Base-by-base conservation (phyloP, 2,888 invertebrate genomes). In the Campoplex capitator region DNA sequence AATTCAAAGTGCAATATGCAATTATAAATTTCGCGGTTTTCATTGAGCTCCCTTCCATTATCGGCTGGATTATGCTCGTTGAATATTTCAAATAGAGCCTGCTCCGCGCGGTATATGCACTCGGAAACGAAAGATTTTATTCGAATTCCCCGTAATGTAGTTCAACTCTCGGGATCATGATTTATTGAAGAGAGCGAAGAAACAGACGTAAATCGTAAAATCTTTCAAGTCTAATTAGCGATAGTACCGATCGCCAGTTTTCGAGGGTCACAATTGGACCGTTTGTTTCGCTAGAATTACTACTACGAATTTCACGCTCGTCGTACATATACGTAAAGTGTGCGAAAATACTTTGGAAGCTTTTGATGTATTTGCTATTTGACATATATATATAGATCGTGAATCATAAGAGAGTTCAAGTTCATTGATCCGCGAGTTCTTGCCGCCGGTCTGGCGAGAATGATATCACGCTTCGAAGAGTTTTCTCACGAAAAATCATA, bases 401-500 rank as follows among this genome's bases (percentile, higher is more conserved):
- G 87, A 83, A 88, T 85, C 88, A 80, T 73, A 80, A 71, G 58
- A 88, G 86, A 84, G 87, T 89, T 89, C 86, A 89, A 89, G 88
- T 89, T 89, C 89, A 89, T 84, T 84, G 88, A 87, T 89, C 87
- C 83, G 79, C 68, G 74, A 73, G 65, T 6, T 18, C 70, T 71
- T 70, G 84, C 71, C 82, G 84, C 38, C 84, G 67, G 71, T 75
- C 58, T 48, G 77, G 67, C 73, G 85, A 23, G 23, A 78, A 86
- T 88, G 81, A 84, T 89, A 87, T 89, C 79, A 77, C 82, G 76
- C 82, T 82, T 35, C 73, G 45, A 58, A 67, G 71, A 67, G 76
- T 88, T 90, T 90, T 90, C 90, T 90, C 88, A 88, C 83, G 85
- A 89, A 90, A 23, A 88, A 87, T 85, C 89, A 89, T 90, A 88